Base-by-base conservation (phyloP, 1,140 invertebrate genomes). In the Hyphantria cunea region DNA sequence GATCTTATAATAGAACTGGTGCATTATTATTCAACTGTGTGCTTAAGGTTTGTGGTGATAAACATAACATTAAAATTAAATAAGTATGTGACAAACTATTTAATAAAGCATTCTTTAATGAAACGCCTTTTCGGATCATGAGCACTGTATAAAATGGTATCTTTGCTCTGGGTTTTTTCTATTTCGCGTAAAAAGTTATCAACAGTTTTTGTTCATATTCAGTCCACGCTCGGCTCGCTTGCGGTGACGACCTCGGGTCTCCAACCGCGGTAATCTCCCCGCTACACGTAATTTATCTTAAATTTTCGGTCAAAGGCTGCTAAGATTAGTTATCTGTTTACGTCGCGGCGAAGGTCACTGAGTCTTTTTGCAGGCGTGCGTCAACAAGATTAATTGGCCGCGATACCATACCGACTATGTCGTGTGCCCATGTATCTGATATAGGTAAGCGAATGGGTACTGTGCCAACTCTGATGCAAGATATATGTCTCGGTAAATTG, bases 341-440 rank as follows among this genome's bases (percentile, higher is more conserved):
- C 25, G 51, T 53, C 17, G 17, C 17, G 17, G 17, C 37, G 51
- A 41, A 54, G 52, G 52, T 54, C 52, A 54, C 41, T 41, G 17
- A 25, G 41, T 15, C 52, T 54, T 54, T 54, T 54, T 54, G 52
- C 44, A 32, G 39, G n/a, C 33, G 10, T 34, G 50, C n/a, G 52
- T 54, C 52, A 54, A 54, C 53, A 56, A 56, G 53, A 47, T 56
- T 47, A 56, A 56, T 56, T 56, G 53, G 53, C 12, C 42, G 41
- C 51, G 51, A 53, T 53, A 42, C 25, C 50, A 11, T 17, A 25
- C 17, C 17, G 17, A 13, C 15, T 17, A 15, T 0, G n/a, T 10
- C 25, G 32, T 13, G 7, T 32, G 17, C 17, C 11, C 44, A 32
- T 13, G 13, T 14, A 12, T 25, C 44, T 41, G 31, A 12, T 15